Percentiles rank a stretch among this genome's conserved stretches.
phyloP scores from a whole-genome alignment of 2,113 vertebrate genomes.

The Entosphenus tridentatus region DNA sequence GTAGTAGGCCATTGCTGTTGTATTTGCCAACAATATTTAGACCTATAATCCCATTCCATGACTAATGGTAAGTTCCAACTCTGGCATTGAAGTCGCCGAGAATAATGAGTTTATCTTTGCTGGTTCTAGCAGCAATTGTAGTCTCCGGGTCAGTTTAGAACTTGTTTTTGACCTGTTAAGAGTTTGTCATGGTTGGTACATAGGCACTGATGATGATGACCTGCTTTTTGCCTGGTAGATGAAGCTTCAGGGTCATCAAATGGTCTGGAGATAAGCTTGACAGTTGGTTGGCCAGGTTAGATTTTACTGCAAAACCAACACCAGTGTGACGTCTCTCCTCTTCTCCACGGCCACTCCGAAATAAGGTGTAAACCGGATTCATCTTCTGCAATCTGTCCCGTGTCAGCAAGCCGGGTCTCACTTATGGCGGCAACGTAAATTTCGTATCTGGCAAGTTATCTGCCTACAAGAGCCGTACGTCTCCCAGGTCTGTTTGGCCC shows the following conservation, averaged over 20 bases:
- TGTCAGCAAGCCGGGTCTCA: not conserved
- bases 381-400: not conserved
- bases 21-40: not conserved
- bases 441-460: not conserved
- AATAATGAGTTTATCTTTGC: slow-evolving; percentile 2
- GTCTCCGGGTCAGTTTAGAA: not conserved
- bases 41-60: not conserved
- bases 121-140: not conserved
- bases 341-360: not conserved
- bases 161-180: not conserved
- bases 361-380: not conserved
- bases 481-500: not conserved
- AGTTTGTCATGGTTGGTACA: not conserved
- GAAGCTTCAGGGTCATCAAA: not conserved
- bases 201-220: not conserved
- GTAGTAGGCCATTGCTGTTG: not conserved
- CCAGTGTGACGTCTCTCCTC: not conserved
- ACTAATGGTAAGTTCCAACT: not conserved
- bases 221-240: not conserved
- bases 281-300: not conserved
- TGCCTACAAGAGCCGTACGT: not conserved
- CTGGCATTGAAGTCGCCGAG: not conserved
- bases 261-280: not conserved
- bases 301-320: not conserved
- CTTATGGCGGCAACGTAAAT: not conserved